Base-by-base conservation (phyloP, 1,140 invertebrate species). In the Drosophila burlai region DNA sequence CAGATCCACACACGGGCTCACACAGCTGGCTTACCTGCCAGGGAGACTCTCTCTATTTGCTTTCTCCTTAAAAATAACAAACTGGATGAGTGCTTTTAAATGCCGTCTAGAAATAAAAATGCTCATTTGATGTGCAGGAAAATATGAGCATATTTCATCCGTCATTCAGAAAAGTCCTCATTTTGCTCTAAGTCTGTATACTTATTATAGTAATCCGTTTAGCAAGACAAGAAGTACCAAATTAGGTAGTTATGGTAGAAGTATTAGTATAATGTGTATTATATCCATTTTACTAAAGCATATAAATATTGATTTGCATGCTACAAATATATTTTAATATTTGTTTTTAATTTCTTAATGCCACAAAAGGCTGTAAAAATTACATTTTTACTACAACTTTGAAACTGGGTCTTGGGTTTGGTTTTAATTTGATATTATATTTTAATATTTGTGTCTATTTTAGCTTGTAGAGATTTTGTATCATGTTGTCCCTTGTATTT, bases 71-170 rank as follows among this genome's bases (percentile, higher is more conserved):
- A 72, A 72, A 29, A 72, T 60, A 38, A 18, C 21, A 29, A 62
- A 18, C 31, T 43, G 65, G 15, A 2, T 45, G 26, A 49, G 43
- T 49, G 67, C 68, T 49, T 72, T 49, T 21, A 71, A 71, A 57
- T 71, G 46, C 38, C 16, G 3, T 34, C 26, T 9, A 18, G 38
- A 40, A 36, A 69, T 58, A 36, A 58, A 71, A 59, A 71, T 38
- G 10, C 52, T 24, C 16, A 72, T 36, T 24, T 26, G 18, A 55
- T 55, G 36, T 4, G 16, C 3, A 13, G 49, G 11, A 2, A 62
- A 43, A 34, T 64, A 43, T 43, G n/a, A 29, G 21, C 4, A 54
- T 38, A 36, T 54, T 36, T 54, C 85, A 89, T 84, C 72, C 60
- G 65, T 62, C 69, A 24, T 24, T 24, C n/a, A 52, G 10, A 52